These are phyloP conservation scores for Lordiphosa clarofinis DNA, from an alignment of 1,140 invertebrate genomes.

Conservation along the genomic window DNA sequence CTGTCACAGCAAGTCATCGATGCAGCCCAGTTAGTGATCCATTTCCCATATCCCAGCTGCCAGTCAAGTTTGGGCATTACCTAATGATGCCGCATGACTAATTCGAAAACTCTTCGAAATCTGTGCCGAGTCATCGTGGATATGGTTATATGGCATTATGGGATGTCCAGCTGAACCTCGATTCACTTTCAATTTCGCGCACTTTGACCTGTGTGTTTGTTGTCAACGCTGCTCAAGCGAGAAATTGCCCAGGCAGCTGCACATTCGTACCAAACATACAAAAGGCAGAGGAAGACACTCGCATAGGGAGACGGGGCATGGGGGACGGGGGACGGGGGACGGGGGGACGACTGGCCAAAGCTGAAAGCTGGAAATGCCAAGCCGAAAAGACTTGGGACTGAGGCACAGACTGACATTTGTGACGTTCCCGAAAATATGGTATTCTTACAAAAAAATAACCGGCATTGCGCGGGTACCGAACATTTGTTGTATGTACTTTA, in stretches of 20 bases:
- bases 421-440: too few species aligned
- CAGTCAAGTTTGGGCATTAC: conserved; percentile 31
- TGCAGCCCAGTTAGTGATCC: conserved; percentile 10
- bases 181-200: conserved; percentile 59
- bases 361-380: conserved; percentile 5
- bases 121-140: conserved; percentile 37
- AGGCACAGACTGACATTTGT: not conserved
- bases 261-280: not conserved
- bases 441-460: too few species aligned
- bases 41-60: conserved; percentile 42
- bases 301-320: too few species aligned
- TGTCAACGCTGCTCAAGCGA: conserved; percentile 54
- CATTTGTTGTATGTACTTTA: too few species aligned
- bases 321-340: too few species aligned
- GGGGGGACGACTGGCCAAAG: conserved; percentile 6
- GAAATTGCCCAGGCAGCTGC: conserved; percentile 65
- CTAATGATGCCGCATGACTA: conserved; percentile 63
- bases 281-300: not conserved
- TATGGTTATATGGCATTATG: not conserved
- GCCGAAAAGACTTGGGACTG: not conserved
- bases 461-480: too few species aligned
- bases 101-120: conserved; percentile 38
- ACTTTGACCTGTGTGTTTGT: conserved; percentile 38
- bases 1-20: conserved; percentile 70
- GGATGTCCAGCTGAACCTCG: conserved; percentile 38